Base-by-base conservation (phyloP, 2,797 vertebrate species). In the Chiloscyllium punctatum region DNA sequence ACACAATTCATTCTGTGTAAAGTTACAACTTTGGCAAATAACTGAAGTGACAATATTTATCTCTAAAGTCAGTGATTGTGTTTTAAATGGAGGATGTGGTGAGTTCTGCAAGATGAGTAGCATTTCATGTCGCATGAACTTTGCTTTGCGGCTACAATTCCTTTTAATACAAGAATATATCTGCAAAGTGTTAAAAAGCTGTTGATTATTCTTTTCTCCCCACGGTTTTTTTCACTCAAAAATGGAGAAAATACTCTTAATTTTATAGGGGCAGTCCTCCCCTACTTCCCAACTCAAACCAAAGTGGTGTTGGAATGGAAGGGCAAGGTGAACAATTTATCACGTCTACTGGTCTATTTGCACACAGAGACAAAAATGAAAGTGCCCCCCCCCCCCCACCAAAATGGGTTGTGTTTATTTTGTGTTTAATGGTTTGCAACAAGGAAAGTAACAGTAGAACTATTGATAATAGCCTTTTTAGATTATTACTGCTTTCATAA, bases 401-500 rank as follows among this genome's bases (percentile, higher is more conserved):
- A 62, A 92, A 68, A 68, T 68, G 62, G 90, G 33, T 21, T 68
- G 51, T 21, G 51, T 62, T 90, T 90, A 11, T 90, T n/a, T 33
- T 90, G 33, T 77, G 37, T 84, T 84, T 42, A 84, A 48, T 84
- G 66, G 16, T n/a, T 13, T 42, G n/a, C 62, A 66, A 27, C 90
- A 69, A 94, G 42, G 48, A 57, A 72, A 53, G 30, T 53, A 74
- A 94, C 48, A 27, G 42, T n/a, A 53, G 69, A 95, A 77, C 71
- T 74, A 94, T 77, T 77, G 42, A 33, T 74, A 74, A 74, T 94
- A 23, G 71, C 69, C 68, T 94, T 94, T 51, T 74, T 8, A 95
- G 95, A 95, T n/a, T 95, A 95, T 95, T 51, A 95, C 13, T 69
- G 69, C 37, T 95, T 95, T 95, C 71, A 53, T 95, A 72, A 72